Base-by-base conservation (phyloP, 2,113 vertebrate species). In the Amphilophus citrinellus region DNA sequence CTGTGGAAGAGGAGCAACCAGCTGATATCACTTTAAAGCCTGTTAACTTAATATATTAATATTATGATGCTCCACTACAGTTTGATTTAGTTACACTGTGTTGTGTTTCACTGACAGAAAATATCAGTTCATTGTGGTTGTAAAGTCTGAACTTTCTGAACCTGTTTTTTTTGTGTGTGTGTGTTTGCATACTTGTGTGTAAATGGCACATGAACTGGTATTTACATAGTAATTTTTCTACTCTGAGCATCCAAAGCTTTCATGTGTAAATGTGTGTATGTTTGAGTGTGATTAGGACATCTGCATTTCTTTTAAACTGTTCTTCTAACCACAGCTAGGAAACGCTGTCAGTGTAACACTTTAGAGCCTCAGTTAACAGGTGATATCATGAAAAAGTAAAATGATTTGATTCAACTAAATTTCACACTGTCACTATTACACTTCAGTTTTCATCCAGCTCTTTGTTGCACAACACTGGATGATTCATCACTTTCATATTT, bases 351-450 rank as follows among this genome's bases (percentile, higher is more conserved):
- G 2, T 9, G 20, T 57, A 5, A 57, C 53, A 56, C 53, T 20
- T n/a, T 17, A 30, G 15, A 61, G 27, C 11, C 11, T 5, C 44
- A 47, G 5, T 30, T 18, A 6, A 17, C 27, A 5, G 9, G n/a
- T 14, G 4, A 24, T 6, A 9, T 13, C 15, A 24, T 24, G 22
- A 47, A 27, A 4, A 27, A 15, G 5, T 35, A 8, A 11, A 61
- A 42, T 0, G 22, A 7, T 2, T 62, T 24, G 18, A 13, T 7
- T 0, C 53, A 42, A 14, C 37, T 66, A 66, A 15, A 44, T 4
- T 4, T 44, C 13, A 44, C 63, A 44, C n/a, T 0, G 35, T 66
- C 7, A 66, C 9, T 0, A 0, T 66, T 0, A 63, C 35, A 22
- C 24, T 71, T 71, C 65, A 71, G 9, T 3, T 30, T 71, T 65